Base-by-base conservation (phyloP, 2,797 vertebrate species). In the Phrynocephalus forsythii region DNA sequence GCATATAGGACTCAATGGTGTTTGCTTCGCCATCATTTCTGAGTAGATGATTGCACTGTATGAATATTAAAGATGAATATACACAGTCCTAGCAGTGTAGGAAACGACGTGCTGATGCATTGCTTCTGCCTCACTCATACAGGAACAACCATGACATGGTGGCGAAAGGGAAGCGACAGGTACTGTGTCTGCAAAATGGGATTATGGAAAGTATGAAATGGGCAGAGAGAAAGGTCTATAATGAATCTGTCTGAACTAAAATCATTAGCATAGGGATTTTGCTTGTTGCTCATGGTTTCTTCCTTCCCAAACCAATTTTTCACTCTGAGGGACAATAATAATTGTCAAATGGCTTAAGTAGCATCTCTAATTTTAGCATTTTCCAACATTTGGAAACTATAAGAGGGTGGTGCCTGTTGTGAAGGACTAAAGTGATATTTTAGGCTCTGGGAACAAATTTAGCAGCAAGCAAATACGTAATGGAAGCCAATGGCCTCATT, bases 371-470 rank as follows among this genome's bases (percentile, higher is more conserved):
- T 97, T 98, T 97, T 96, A 96, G 96, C 91, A 75, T 68, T 78
- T 93, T 96, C 97, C 97, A 96, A 96, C 95, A 93, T 96, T 95
- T 95, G 88, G 95, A 94, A 86, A 87, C 89, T 91, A 94, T 79
- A 89, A 86, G 85, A 78, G 84, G 93, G 90, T n/a, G 88, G 94
- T 90, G 93, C 88, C 84, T 92, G 91, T 93, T 91, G 20, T 92
- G 94, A 93, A 92, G 95, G 95, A 95, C 94, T 96, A 94, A 96
- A 93, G 30, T 92, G 93, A 28, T 93, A 91, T 95, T 94, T 94
- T 94, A 91, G 89, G 94, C 92, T 96, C 96, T 95, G 96, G 95
- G 96, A 95, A 96, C 97, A 97, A 97, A 97, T 98, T 97, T 98
- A 97, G 97, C 95, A 96, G 92, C 92, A 91, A 85, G 95, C 94